These are phyloP conservation scores for Plebejus argus DNA, from an alignment of 2,888 invertebrate species.

Conservation along the genomic window DNA sequence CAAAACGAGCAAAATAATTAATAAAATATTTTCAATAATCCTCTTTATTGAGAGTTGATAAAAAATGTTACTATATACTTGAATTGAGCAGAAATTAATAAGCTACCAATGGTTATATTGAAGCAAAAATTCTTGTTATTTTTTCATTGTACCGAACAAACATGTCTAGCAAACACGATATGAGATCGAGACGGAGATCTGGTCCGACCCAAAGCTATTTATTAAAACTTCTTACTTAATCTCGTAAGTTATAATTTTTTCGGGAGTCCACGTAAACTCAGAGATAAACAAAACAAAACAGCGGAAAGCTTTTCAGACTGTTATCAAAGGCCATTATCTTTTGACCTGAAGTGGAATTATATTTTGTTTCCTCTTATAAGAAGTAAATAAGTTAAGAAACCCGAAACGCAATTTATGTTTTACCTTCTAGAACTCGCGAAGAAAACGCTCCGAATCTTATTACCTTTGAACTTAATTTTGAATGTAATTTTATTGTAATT, in stretches of 20 bases:
- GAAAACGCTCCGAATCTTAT: conserved; percentile 48
- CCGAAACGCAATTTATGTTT: conserved; percentile 75
- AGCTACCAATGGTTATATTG: neutral
- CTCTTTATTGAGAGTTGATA: neutral
- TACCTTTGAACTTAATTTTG: conserved; percentile 33
- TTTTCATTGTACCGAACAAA: conserved; percentile 8
- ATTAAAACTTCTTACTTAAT: conserved; percentile 78
- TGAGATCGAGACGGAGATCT: conserved; percentile 48
- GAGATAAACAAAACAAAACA: conserved; percentile 79
- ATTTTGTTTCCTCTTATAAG: conserved; percentile 76
- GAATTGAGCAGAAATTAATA: neutral
- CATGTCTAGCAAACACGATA: conserved; percentile 19
- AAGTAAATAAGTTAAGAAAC: conserved; percentile 74
- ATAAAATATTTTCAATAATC: neutral
- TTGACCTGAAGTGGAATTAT: conserved; percentile 78
- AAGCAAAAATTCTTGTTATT: conserved; percentile 1
- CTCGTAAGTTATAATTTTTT: conserved; percentile 77
- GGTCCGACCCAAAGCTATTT: conserved; percentile 68
- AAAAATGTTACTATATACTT: neutral
- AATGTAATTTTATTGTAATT: conserved; percentile 21
- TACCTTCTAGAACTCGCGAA: conserved; percentile 62
- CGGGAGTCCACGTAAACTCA: conserved; percentile 72
- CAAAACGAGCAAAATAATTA: too few species aligned
- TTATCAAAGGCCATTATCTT: conserved; percentile 79
- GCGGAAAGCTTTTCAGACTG: conserved; percentile 78